phyloP scores from a whole-genome alignment of 2,888 invertebrate species.

The Brenthis hecate region DNA sequence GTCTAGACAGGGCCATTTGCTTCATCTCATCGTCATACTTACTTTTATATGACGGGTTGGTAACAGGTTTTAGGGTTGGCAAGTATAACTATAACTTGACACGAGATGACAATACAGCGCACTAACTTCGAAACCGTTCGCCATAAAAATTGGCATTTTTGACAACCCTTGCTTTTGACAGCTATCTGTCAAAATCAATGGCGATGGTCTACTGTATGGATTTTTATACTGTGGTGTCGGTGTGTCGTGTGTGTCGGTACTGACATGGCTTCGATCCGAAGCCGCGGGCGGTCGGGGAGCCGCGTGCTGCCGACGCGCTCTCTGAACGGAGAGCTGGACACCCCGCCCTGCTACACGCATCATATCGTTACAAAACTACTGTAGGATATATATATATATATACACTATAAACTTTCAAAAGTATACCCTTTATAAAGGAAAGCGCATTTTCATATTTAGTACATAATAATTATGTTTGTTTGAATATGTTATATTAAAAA shows the following conservation, averaged over 20 bases:
- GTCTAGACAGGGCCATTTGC: no score
- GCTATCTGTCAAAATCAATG: neutral
- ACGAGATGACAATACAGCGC: no score
- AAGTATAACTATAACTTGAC: no score
- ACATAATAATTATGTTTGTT: neutral
- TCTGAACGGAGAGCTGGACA: conserved; percentile 91
- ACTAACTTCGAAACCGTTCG: no score
- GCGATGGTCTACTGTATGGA: no score
- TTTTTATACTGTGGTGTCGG: neutral
- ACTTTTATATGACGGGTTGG: no score
- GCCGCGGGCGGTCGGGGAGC: conserved; percentile 93
- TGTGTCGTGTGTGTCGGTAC: conserved; percentile 51
- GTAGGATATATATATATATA: neutral
- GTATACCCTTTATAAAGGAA: neutral
- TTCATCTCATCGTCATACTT: no score
- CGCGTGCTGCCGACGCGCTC: conserved; percentile 95
- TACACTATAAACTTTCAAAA: conserved; percentile 2
- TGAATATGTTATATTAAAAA: neutral
- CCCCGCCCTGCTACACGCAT: conserved; percentile 76
- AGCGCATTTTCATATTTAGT: neutral
- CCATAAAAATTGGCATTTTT: no score
- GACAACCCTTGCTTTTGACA: no score
- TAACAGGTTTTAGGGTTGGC: no score
- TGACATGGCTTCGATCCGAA: conserved; percentile 88
- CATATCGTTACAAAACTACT: conserved; percentile 48